Base-by-base conservation (phyloP, 1,140 invertebrate species). In the Marisa cornuarietis region DNA sequence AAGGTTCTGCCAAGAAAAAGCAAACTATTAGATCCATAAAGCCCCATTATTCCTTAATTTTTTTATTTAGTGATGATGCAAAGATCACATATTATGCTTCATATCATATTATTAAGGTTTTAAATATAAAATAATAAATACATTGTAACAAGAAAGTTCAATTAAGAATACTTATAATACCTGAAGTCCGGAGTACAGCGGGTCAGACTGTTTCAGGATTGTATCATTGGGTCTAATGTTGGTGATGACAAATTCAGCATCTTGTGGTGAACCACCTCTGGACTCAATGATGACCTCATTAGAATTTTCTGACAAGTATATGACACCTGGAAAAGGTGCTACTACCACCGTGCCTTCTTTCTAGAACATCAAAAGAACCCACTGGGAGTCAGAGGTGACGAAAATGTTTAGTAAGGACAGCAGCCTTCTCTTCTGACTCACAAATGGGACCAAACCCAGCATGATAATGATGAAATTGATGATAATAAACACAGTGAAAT, bases 221-320 rank as follows among this genome's bases (percentile, higher is more conserved):
- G 83, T 84, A 72, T 7, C 16, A 65, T 85, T 85, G 49, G 84
- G 81, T 16, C 79, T 80, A 20, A 85, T 76, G 49, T 85, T 85
- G 22, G 74, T 83, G 58, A 85, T 78, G 62, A 80, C 76, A 8
- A 83, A 66, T 8, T 68, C 66, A 9, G 75, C 78, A 31, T 81
- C 68, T n/a, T 65, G 75, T 31, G 83, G 61, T 10, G 84, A 83
- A 13, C 83, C 84, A 54, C 81, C 81, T 11, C 71, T 81, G 4
- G 81, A 62, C 62, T 80, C 52, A 24, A 85, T 83, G 11, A 82
- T 75, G 54, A 84, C 63, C 76, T 85, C 78, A 68, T 85, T 76
- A 14, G 54, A 18, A 18, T 71, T 75, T 58, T 73, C 66, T 13
- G 79, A 80, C 49, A 79, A 71, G 62, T 75, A 80, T 10, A 85